Conservation (phyloP, 2,113 vertebrate species). For the Gavia stellata region DNA sequence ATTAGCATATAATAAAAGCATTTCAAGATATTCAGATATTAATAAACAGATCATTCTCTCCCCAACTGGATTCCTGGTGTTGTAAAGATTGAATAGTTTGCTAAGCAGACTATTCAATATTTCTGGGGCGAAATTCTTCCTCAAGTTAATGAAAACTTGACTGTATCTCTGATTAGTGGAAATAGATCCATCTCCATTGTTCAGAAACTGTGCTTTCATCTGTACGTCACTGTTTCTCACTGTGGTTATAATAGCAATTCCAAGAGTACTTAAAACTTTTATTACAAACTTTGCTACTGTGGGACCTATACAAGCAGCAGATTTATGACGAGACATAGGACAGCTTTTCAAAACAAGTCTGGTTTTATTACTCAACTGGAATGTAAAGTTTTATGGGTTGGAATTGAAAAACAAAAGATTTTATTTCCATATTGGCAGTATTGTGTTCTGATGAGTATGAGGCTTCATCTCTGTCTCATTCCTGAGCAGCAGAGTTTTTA, state of each 20-base stretch:
- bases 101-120: neutral
- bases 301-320: neutral
- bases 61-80: neutral
- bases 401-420: conserved; percentile 17
- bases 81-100: neutral
- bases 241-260: neutral
- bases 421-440: neutral
- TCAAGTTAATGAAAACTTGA: neutral
- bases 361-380: neutral
- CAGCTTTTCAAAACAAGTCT: neutral
- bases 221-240: neutral
- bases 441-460: neutral
- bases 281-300: neutral
- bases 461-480: neutral
- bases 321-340: neutral
- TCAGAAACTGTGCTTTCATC: neutral
- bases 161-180: neutral
- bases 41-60: neutral
- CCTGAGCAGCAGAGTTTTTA: neutral
- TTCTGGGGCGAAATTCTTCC: neutral
- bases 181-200: neutral
- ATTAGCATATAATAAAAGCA: neutral
- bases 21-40: neutral
- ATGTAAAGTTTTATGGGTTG: conserved; percentile 22
- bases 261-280: conserved; percentile 42